A percentile compares a stretch with the other conserved stretches of the same genome.
Evolutionary conservation across 2,797 vertebrate species (phyloP).

Genomic region (Enteromius afrohamiltoni): DNA sequence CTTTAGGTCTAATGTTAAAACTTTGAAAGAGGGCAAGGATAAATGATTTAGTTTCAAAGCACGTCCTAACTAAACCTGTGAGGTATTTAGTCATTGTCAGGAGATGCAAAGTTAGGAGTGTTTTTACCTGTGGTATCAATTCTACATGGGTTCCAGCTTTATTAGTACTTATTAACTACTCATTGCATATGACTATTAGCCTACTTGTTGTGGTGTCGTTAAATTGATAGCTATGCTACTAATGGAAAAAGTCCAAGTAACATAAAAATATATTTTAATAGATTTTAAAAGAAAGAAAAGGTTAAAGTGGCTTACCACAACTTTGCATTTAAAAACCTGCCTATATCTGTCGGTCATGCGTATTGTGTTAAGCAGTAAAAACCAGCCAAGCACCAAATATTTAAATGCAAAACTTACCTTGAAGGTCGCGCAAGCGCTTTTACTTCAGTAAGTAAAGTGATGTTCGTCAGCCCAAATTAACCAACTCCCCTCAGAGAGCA

Average conservation of each 20-base stretch:
- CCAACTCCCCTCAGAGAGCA: background rate
- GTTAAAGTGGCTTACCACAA: background rate
- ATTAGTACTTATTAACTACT: background rate
- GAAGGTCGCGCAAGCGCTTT: background rate
- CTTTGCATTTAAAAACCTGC: background rate
- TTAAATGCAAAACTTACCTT: constrained; percentile 17
- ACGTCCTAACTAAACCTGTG: background rate
- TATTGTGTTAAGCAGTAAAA: background rate
- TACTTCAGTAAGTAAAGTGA: background rate
- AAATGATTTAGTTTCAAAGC: background rate
- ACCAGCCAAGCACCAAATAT: background rate
- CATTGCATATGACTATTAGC: background rate
- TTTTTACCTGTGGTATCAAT: constrained; percentile 1
- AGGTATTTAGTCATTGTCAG: background rate
- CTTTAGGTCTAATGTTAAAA: constrained; percentile 32
- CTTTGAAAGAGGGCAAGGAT: constrained; percentile 34
- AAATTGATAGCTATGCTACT: background rate
- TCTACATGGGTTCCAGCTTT: background rate
- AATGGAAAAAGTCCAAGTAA: background rate
- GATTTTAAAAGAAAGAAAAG: background rate
- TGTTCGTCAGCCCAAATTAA: background rate
- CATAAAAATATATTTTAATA: background rate
- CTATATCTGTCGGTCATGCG: background rate
- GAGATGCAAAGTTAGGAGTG: background rate
- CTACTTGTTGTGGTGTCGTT: background rate